Base-by-base conservation (phyloP, 2,888 invertebrate genomes). In the Coleophora flavipennella region DNA sequence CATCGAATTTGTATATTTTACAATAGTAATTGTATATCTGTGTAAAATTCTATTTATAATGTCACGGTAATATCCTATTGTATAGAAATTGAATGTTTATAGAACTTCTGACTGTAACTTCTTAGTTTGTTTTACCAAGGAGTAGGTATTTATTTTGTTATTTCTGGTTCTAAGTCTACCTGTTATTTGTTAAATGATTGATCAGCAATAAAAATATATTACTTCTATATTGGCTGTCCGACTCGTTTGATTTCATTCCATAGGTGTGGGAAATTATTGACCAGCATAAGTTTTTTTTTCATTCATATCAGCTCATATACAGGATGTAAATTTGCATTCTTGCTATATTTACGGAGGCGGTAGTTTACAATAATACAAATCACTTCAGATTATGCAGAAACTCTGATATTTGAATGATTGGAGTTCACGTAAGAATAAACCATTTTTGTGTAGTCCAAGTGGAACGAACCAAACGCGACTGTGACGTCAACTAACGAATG, bases 61-160 rank as follows among this genome's bases (percentile, higher is more conserved):
- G 42, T 52, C 47, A 49, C 43, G 35, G 41, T 48, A 41, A 35
- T 40, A 37, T 13, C 10, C 8, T 58, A 20, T 20, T 20, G 50
- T 57, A 56, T 55, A 53, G 52, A 55, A 55, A 50, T 54, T 52
- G n/a, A 48, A 48, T 57, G 57, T 57, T 51, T 55, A 48, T 57
- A 56, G 56, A 51, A 51, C 6, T 49, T 58, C 52, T 57, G 67
- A 70, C 62, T 71, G 69, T 70, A 69, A 36, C 28, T 73, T 71
- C 70, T 58, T 54, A 46, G 41, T 62, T 55, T 59, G 60, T 61
- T 69, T 67, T 73, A 76, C 72, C 68, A 53, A 67, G 81, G 75
- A 76, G 72, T 68, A 75, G 81, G 80, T 83, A 81, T 83, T 83
- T 83, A 81, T 83, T 79, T 78, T 78, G 78, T 83, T 83, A 63